Percentiles rank a stretch among this genome's conserved stretches.
These are phyloP conservation scores for Paracanthobrama guichenoti DNA, from an alignment of 2,113 vertebrate species.

Conservation along the genomic window DNA sequence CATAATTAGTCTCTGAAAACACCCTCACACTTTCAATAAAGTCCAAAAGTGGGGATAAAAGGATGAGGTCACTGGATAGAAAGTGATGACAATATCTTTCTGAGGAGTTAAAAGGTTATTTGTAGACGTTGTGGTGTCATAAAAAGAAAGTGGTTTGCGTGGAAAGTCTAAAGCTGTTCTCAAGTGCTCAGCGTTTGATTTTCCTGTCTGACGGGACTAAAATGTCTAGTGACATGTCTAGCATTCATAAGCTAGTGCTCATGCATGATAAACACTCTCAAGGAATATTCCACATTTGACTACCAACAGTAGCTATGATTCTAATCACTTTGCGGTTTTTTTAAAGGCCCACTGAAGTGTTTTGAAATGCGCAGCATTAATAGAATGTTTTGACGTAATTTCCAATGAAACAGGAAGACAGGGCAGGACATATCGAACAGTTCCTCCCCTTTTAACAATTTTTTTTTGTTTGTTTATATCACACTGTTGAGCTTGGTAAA, in stretches of 20 bases:
- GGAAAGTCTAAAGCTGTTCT: slow-evolving; percentile 49
- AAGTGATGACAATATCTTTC: slow-evolving; percentile 65
- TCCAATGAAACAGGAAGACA: too few species aligned
- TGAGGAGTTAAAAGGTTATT: slow-evolving; percentile 63
- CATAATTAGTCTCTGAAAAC: slow-evolving; percentile 67
- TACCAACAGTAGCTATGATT: background rate
- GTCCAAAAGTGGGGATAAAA: slow-evolving; percentile 63
- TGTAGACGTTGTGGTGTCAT: slow-evolving; percentile 58
- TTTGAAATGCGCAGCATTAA: too few species aligned
- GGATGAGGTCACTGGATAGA: slow-evolving; percentile 60
- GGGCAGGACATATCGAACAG: too few species aligned
- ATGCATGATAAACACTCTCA: background rate
- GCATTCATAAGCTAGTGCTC: background rate
- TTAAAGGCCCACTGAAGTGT: too few species aligned
- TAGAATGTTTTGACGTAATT: too few species aligned
- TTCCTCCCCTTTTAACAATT: too few species aligned
- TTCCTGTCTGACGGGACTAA: slow-evolving; percentile 10
- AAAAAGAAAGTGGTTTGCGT: slow-evolving; percentile 58
- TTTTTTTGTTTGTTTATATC: too few species aligned
- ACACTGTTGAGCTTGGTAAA: too few species aligned
- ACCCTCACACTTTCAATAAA: slow-evolving; percentile 70
- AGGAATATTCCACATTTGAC: background rate
- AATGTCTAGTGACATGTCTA: slow-evolving; percentile 33
- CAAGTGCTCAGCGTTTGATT: slow-evolving; percentile 5
- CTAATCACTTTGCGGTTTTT: background rate